Conservation (phyloP, 2,113 vertebrate species). For the Equus quagga region DNA sequence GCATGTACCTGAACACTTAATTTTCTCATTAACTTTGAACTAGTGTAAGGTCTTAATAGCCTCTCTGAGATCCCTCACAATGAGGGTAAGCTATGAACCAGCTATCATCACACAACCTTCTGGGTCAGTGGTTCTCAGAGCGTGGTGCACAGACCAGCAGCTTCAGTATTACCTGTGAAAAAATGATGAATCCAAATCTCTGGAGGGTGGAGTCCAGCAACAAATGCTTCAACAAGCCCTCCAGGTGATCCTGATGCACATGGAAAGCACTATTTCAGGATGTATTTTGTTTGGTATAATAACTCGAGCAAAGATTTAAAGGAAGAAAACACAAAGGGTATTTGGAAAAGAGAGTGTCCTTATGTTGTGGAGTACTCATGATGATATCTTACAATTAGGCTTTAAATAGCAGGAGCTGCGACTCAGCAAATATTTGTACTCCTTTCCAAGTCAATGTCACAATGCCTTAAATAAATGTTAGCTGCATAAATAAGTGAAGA, state of each 20-base stretch:
- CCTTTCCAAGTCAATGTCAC: background rate
- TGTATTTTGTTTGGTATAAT: background rate
- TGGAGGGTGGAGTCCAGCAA: no score
- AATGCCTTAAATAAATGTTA: background rate
- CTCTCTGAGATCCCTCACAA: background rate
- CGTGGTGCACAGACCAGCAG: background rate
- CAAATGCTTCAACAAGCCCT: background rate
- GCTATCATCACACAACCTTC: no score
- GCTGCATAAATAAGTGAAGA: background rate
- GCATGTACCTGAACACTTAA: background rate
- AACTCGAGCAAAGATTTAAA: background rate
- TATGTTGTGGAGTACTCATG: fast-evolving
- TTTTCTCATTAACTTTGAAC: background rate
- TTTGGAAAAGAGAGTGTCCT: background rate
- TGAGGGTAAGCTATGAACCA: no score
- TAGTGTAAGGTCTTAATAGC: background rate
- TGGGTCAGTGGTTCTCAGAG: background rate
- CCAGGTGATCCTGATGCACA: background rate
- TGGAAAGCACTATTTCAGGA: background rate
- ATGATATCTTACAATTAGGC: background rate
- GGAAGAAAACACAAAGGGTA: background rate
- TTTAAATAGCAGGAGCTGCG: background rate
- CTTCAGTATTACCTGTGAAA: background rate
- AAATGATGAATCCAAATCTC: background rate
- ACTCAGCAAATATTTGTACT: background rate